Evolutionary conservation across 2,888 invertebrate species (phyloP), one percentile per base, ranked within the genome.

Genomic region (Empis stercorea): DNA sequence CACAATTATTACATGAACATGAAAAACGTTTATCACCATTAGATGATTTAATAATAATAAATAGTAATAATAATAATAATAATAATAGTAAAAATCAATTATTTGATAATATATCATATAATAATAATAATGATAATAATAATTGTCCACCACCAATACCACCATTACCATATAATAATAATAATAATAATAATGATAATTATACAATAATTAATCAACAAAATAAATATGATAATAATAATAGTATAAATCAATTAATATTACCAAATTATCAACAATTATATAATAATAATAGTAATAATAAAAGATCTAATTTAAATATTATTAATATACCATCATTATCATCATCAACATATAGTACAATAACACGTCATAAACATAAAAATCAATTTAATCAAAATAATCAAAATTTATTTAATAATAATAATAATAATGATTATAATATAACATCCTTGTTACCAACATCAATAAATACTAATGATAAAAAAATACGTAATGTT

Each of bases 1-100:
- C 75, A 4, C 76, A 78, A 54, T 61, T 78, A 11, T 60, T 78
- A 2, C 73, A 74, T 53, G 76, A 76, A 55, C 76, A 77, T 56
- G 76, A 78, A 57, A 62, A 74, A 43, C 61, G 76, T 20, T 11
- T 44, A 16, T 50, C 52, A 9, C 51, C 52, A 2, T 20, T 51
- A 2, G 44, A 55, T 45, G 55, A 56, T 42, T 41, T 51, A 42
- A 41, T 51, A 34, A 46, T 23, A 51, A 13, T 45, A 46, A 5
- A 39, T 57, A 61, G 40, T 60, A 64, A 48, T 60, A 63, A 50
- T 30, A 48, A 38, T 32, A 48, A 43, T 44, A 10, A 23, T 30
- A 42, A 36, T 45, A 10, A 5, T 11, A 7, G 46, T 48, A 3
- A 43, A 48, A 37, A 40, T 44, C 23, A 36, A 36, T 2, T 38